Percentiles rank a stretch among this genome's conserved stretches.
Evolutionary conservation across 2,113 vertebrate species (phyloP).

Genomic region (Clinocottus analis): DNA sequence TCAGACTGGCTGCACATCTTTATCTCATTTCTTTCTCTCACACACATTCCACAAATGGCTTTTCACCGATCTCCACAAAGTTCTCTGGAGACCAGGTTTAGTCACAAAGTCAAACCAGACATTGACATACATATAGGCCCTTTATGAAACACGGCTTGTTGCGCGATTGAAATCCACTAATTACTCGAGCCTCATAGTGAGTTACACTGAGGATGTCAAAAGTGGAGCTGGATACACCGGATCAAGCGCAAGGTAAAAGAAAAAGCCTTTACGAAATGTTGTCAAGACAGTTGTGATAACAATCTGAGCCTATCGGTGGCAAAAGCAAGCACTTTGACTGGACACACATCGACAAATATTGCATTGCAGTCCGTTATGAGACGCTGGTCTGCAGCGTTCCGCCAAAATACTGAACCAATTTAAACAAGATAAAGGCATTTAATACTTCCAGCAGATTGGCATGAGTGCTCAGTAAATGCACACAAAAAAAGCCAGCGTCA

Average conservation of each 20-base stretch:
- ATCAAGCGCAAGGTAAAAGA: too few species aligned
- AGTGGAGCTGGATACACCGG: too few species aligned
- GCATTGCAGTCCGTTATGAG: too few species aligned
- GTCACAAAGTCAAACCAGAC: conserved; percentile 55
- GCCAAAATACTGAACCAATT: too few species aligned
- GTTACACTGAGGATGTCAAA: not conserved
- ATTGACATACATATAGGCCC: not conserved
- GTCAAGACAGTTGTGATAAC: too few species aligned
- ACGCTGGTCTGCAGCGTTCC: too few species aligned
- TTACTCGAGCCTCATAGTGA: not conserved
- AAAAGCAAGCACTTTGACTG: too few species aligned
- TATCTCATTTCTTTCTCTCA: conserved; percentile 39
- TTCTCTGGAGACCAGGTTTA: not conserved
- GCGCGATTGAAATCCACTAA: not conserved
- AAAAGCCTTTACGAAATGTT: too few species aligned
- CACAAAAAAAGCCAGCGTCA: not conserved
- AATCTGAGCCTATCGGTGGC: too few species aligned
- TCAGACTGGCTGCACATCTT: conserved; percentile 17
- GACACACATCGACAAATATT: too few species aligned
- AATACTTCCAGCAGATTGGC: not conserved
- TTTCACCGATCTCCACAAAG: conserved; percentile 18
- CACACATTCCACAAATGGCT: not conserved
- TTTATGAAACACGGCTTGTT: not conserved
- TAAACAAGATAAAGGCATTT: not conserved
- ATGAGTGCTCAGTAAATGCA: not conserved